Conservation (phyloP, 2,797 vertebrate genomes). For the Oophaga sylvatica region DNA sequence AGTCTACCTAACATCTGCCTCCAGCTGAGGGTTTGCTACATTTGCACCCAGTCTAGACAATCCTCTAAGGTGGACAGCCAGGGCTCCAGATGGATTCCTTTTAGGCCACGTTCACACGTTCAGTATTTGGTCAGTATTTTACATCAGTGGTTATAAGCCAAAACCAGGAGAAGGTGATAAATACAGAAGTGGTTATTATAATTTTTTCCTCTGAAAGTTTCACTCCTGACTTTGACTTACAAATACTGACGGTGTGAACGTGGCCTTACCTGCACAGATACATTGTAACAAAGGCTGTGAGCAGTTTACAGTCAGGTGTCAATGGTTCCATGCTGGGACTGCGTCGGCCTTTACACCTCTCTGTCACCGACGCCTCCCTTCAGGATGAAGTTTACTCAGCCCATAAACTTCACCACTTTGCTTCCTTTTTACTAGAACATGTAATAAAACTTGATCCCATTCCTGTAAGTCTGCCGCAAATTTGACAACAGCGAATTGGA, state of each 20-base stretch:
- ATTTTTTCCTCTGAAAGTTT: too few species aligned
- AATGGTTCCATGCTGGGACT: background rate
- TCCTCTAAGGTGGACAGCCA: too few species aligned
- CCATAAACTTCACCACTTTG: conserved; percentile 19
- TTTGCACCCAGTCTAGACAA: background rate
- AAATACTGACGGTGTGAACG: too few species aligned
- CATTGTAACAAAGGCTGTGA: background rate
- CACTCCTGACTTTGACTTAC: too few species aligned
- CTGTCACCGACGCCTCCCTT: background rate
- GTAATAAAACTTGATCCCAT: conserved; percentile 24
- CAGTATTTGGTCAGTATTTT: too few species aligned
- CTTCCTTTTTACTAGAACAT: conserved; percentile 16
- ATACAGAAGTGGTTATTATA: too few species aligned
- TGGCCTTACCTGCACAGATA: background rate
- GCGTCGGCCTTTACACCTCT: conserved; percentile 3
- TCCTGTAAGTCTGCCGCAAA: background rate
- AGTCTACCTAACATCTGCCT: background rate
- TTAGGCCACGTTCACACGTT: too few species aligned
- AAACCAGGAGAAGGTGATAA: too few species aligned
- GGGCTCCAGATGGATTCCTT: background rate
- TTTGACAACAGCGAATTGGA: background rate
- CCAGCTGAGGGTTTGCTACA: background rate
- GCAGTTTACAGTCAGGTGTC: background rate
- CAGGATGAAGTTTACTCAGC: background rate
- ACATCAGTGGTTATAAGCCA: too few species aligned